Evolutionary conservation across 2,888 invertebrate species (phyloP).

Genomic region (Nowickia ferox): DNA sequence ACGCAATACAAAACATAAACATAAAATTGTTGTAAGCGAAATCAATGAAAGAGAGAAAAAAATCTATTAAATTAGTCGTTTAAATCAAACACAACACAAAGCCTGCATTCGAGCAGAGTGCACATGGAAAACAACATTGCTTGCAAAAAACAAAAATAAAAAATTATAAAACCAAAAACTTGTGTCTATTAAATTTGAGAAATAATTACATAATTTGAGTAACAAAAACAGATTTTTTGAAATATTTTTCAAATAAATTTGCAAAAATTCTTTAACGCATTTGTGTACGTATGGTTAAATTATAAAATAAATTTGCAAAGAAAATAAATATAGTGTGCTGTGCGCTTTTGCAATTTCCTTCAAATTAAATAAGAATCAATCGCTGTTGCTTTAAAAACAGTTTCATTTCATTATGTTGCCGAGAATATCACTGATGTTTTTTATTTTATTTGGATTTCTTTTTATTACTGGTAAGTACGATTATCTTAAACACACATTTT

Average conservation of each 20-base stretch:
- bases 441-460: slow-evolving; percentile 82
- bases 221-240: neutral
- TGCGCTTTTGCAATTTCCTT: slow-evolving; percentile 39
- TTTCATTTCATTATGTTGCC: slow-evolving; percentile 78
- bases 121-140: slow-evolving; percentile 30
- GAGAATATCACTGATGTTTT: slow-evolving; percentile 80
- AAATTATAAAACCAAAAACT: neutral
- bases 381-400: neutral
- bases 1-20: slow-evolving; percentile 34
- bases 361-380: slow-evolving; percentile 15
- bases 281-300: slow-evolving; percentile 20
- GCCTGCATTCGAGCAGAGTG: slow-evolving; percentile 19
- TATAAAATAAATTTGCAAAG: slow-evolving; percentile 30
- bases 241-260: slow-evolving; percentile 7
- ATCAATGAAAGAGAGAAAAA: slow-evolving; percentile 33
- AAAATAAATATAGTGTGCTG: slow-evolving; percentile 28
- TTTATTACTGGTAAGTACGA: slow-evolving; percentile 81
- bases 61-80: slow-evolving; percentile 57
- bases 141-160: neutral
- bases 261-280: slow-evolving; percentile 5
- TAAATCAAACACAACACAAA: slow-evolving; percentile 33
- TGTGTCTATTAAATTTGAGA: slow-evolving; percentile 23
- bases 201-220: slow-evolving; percentile 53
- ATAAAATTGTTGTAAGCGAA: slow-evolving; percentile 40
- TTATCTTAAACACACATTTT: neutral